These are phyloP conservation scores for Anaspis maculata DNA, from an alignment of 2,888 invertebrate genomes.

Conservation along the genomic window DNA sequence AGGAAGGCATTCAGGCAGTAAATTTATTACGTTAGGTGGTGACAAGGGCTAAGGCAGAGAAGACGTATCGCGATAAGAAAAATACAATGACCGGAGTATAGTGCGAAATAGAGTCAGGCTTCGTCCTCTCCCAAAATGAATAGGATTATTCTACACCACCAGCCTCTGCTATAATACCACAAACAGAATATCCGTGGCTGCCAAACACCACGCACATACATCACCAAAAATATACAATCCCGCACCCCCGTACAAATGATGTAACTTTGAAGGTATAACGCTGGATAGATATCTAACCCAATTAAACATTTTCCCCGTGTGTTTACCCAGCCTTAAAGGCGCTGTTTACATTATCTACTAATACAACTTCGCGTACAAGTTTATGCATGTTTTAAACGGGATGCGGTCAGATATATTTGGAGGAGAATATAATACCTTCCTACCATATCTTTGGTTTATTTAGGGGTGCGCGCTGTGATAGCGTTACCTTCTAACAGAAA, in stretches of 20 bases:
- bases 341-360: constrained; percentile 3
- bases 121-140: constrained; percentile 22
- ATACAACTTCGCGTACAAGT: constrained; percentile 3
- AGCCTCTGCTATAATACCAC: not conserved
- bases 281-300: too few relatives aligned
- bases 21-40: constrained; percentile 43
- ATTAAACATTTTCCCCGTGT: too few relatives aligned
- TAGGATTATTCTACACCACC: constrained; percentile 19
- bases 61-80: constrained; percentile 41
- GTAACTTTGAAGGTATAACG: too few relatives aligned
- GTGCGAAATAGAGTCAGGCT: constrained; percentile 23
- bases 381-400: constrained; percentile 1
- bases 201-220: too few relatives aligned
- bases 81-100: constrained; percentile 34
- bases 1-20: constrained; percentile 37
- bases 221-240: too few relatives aligned
- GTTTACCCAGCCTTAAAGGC: too few relatives aligned
- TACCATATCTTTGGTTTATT: too few relatives aligned
- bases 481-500: too few relatives aligned
- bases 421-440: too few relatives aligned
- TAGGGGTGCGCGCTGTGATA: too few relatives aligned
- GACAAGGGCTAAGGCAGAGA: constrained; percentile 39
- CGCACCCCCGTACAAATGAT: too few relatives aligned
- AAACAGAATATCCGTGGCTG: constrained; percentile 1
- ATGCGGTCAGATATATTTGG: constrained; percentile 5